These are phyloP conservation scores for Beroe ovata DNA, from an alignment of 37 sponge, comb jelly and placozoan genomes.

Conservation along the genomic window DNA sequence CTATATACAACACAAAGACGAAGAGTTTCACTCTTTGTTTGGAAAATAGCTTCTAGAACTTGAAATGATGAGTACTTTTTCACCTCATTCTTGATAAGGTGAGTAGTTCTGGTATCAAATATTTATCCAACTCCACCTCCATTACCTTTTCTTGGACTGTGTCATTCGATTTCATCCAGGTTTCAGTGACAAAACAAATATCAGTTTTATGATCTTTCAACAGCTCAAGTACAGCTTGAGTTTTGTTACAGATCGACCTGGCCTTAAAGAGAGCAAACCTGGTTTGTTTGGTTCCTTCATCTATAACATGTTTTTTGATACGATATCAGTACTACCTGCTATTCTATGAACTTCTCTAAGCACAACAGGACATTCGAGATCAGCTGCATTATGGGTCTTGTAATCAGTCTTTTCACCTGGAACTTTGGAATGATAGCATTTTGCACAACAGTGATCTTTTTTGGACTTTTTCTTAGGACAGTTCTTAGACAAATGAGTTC, in stretches of 20 bases:
- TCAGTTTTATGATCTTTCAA: background rate
- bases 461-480: background rate
- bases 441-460: background rate
- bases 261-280: background rate
- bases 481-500: background rate
- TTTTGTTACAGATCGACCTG: background rate
- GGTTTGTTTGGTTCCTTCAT: background rate
- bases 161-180: background rate
- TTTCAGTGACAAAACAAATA: background rate
- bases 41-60: background rate
- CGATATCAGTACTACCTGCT: background rate
- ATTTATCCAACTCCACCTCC: constrained; percentile 17
- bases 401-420: background rate
- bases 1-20: background rate
- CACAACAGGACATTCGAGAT: background rate
- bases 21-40: background rate
- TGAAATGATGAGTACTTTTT: background rate
- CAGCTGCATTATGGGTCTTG: background rate
- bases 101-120: background rate
- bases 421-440: background rate
- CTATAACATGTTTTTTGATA: background rate
- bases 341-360: background rate
- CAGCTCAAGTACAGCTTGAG: background rate
- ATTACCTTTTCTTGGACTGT: background rate
- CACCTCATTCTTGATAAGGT: background rate